Base-by-base conservation (phyloP, 2,888 invertebrate genomes). In the Creontiades dilutus region DNA sequence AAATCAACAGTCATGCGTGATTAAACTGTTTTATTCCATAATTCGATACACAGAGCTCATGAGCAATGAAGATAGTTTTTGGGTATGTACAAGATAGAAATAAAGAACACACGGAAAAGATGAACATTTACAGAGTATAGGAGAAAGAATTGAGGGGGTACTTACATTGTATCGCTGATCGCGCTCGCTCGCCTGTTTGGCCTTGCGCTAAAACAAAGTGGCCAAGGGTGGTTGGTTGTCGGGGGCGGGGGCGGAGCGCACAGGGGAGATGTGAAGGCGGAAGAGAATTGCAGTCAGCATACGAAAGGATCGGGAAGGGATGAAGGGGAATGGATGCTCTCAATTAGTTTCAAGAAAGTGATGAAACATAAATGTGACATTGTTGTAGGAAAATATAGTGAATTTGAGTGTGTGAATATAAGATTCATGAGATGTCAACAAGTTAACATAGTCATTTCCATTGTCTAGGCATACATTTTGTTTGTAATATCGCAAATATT, bases 171-270 rank as follows among this genome's bases (percentile, higher is more conserved):
- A 99, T 91, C 98, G 95, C 92, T 97, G 96, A 94, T 99, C 98
- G 91, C 98, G 94, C 94, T 98, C 98, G 93, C 97, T 98, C 23
- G 98, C 98, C 94, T 98, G 98, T 93, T 98, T 98, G 80, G 97
- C 98, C 94, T 98, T 98, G 93, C 97, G 96, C 98, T 98, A 95
- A 91, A 94, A 91, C 90, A 90, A 90, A 94, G 93, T 88, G 89
- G 90, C 76, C 76, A 85, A 89, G 88, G 90, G 81, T 68, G 68
- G 87, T 61, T 81, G 84, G 78, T 37, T 37, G 82, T 23, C 55
- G 75, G n/a, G 61, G 28, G 14, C 28, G 90, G 47, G 78, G 87
- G 16, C n/a, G 12, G n/a, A 16, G 55, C 28, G 19, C 28, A 52
- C 52, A 16, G 23, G 61, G 14, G 76, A 55, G 85, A 89, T 48